Conservation (phyloP, 2,113 vertebrate species). For the Daphoenositta chrysoptera region DNA sequence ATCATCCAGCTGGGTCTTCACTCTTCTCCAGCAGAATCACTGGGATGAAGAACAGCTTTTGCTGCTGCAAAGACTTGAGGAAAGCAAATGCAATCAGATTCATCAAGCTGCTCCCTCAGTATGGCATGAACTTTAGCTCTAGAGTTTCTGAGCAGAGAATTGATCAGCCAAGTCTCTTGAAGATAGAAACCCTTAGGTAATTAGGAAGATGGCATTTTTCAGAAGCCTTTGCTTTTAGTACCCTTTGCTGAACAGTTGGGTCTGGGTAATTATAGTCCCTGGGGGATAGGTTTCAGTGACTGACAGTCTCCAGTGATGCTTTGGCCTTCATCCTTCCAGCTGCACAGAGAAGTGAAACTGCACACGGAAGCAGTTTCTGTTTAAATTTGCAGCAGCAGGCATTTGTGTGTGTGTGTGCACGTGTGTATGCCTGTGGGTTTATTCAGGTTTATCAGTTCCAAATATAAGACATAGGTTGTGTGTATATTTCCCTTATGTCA, state of each 20-base stretch:
- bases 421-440: not conserved
- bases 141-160: not conserved
- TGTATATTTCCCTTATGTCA: constrained; percentile 8
- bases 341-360: constrained; percentile 1
- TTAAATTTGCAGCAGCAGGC: not conserved
- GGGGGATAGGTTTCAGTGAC: not conserved
- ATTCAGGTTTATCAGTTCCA: constrained; percentile 3
- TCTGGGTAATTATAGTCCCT: constrained; percentile 15
- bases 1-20: not conserved
- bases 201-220: constrained; percentile 32
- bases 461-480: not conserved
- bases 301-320: not conserved
- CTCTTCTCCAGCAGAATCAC: not conserved
- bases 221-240: not conserved
- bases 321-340: not conserved
- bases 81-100: not conserved
- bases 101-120: constrained; percentile 4
- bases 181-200: constrained; percentile 9
- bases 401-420: not conserved
- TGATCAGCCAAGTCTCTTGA: constrained; percentile 38
- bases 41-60: not conserved
- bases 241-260: constrained; percentile 11
- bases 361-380: constrained; percentile 35
- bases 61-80: not conserved
- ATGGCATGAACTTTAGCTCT: constrained; percentile 11